These are phyloP conservation scores for Hippopotamus amphibius DNA, from an alignment of 2,113 vertebrate genomes.

Conservation along the genomic window DNA sequence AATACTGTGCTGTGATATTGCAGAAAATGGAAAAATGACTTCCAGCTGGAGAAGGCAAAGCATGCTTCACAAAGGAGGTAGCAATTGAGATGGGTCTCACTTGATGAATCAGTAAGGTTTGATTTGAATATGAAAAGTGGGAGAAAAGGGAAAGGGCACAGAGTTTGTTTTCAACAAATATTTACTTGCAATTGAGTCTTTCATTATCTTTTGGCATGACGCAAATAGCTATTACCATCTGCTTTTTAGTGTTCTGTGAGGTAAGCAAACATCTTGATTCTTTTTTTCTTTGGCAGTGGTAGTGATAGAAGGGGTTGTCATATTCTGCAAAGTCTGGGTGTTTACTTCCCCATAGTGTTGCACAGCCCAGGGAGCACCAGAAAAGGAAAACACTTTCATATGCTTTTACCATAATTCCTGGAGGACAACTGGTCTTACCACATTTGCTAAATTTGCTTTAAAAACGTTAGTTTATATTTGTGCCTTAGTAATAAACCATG, in stretches of 20 bases:
- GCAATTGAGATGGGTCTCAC: neutral
- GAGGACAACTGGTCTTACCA: neutral
- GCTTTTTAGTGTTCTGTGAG: neutral
- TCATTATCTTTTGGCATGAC: neutral
- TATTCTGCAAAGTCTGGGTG: neutral
- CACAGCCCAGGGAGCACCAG: neutral
- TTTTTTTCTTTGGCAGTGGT: neutral
- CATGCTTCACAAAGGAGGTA: neutral
- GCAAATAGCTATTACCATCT: neutral
- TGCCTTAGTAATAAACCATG: neutral
- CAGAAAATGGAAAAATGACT: constrained; percentile 26
- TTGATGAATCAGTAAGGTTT: neutral
- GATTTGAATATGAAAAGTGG: neutral
- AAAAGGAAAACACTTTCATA: neutral
- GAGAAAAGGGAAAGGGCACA: neutral
- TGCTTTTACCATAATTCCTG: neutral
- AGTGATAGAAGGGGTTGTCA: neutral
- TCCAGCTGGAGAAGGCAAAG: constrained; percentile 12
- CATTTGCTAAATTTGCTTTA: neutral
- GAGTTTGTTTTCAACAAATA: neutral
- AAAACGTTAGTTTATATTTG: neutral
- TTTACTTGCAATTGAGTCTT: neutral
- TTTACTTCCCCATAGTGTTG: neutral
- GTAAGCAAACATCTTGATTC: neutral
- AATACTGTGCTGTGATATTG: neutral